phyloP scores from a whole-genome alignment of 2,888 invertebrate genomes.

The Orthosia cruda region DNA sequence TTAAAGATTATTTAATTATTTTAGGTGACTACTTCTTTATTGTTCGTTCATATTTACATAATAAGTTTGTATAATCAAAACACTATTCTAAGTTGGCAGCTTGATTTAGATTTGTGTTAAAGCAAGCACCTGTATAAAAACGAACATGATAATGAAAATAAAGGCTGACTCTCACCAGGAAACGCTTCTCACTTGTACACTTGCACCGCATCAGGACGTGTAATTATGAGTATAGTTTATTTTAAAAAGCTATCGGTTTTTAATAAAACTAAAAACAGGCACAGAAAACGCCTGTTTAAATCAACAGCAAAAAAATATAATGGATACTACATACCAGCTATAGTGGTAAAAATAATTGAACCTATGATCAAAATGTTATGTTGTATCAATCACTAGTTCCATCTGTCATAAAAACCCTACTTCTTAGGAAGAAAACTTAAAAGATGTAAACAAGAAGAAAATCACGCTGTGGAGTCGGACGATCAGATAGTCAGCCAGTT shows the following conservation, averaged over 20 bases:
- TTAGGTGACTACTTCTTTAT: not conserved
- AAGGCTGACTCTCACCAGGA: not conserved
- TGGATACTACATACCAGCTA: too few species aligned
- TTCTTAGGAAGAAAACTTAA: too few species aligned
- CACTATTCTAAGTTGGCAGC: not conserved
- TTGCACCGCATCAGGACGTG: not conserved
- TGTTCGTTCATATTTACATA: not conserved
- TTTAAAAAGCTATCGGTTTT: not conserved
- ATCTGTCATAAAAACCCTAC: too few species aligned
- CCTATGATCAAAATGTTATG: too few species aligned
- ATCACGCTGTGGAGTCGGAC: too few species aligned
- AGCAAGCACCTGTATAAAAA: conserved; percentile 1
- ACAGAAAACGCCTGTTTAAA: too few species aligned
- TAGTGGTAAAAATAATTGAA: too few species aligned
- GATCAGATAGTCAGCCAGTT: too few species aligned
- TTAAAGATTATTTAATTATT: not conserved
- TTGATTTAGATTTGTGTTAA: not conserved
- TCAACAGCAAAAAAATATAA: too few species aligned
- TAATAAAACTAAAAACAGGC: too few species aligned
- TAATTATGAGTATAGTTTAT: not conserved
- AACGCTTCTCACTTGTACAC: not conserved
- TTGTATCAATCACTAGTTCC: too few species aligned
- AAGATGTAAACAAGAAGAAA: too few species aligned
- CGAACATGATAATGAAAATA: not conserved
- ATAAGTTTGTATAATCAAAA: not conserved